Evolutionary conservation across 2,888 invertebrate species (phyloP), one percentile per base, ranked within the genome.

Genomic region (Tetranychus truncatus): DNA sequence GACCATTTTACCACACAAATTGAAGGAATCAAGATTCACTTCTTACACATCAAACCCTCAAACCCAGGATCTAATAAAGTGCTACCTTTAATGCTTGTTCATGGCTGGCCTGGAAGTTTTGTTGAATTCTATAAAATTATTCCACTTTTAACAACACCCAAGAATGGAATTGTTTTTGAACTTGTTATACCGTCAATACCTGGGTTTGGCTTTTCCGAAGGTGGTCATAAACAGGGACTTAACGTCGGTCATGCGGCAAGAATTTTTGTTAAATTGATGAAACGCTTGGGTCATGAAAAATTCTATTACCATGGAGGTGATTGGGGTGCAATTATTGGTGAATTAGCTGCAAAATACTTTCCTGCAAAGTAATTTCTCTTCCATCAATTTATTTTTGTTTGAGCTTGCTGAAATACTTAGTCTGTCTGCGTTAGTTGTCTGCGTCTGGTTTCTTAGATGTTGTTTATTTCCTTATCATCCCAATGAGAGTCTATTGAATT

Each of bases 21-120:
- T 79, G 89, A 90, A 81, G 90, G 90, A 73, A 81, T 90, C 77
- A 86, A 87, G 78, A 86, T 93, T 7, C 79, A 79, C 67, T 93
- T 87, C 81, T 84, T 91, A 6, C 74, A 74, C 45, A 21, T 45
- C n/a, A 66, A 67, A 44, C 34, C 74, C 2, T 9, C 20, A 74
- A 69, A 34, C 8, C 11, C 15, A 15, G 55, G 11, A 15, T n/a
- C 71, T 11, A 44, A 18, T 21, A 65, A 67, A n/a, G 34, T 73
- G 6, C 20, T 69, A 21, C 75, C 75, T 20, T 78, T 93, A 11
- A 81, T 92, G 5, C 76, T 93, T 72, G 81, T 90, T 20, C 92
- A 92, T 79, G 91, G 92, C 24, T 92, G 92, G 92, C 93, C 92
- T 0, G 90, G 91, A 2, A 89, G 90, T 0, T 82, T 92, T 1